These are phyloP conservation scores for Pelobates cultripes DNA, from an alignment of 2,797 vertebrate genomes.

Conservation along the genomic window DNA sequence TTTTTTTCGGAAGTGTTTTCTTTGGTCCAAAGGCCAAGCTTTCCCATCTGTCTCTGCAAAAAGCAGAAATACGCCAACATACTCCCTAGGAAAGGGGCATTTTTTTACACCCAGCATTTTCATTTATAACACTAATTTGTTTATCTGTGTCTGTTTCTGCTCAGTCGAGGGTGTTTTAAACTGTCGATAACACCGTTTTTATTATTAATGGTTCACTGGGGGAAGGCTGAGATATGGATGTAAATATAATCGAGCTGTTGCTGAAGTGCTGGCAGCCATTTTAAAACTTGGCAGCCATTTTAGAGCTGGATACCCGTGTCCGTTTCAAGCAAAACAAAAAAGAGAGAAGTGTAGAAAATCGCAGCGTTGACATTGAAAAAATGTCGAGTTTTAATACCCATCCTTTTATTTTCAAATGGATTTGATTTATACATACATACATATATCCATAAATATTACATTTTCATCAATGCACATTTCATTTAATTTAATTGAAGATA, in stretches of 20 bases:
- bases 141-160: slow-evolving; percentile 30
- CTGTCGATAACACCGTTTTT: slow-evolving; percentile 21
- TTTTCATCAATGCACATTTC: too few relatives aligned
- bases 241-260: slow-evolving; percentile 31
- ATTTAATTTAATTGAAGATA: too few relatives aligned
- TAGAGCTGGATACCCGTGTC: slow-evolving; percentile 81
- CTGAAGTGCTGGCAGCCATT: slow-evolving; percentile 87
- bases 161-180: slow-evolving; percentile 15
- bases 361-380: too few relatives aligned
- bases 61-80: slow-evolving; percentile 18
- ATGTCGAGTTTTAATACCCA: too few relatives aligned
- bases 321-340: slow-evolving; percentile 20
- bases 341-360: slow-evolving; percentile 54
- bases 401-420: too few relatives aligned
- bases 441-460: too few relatives aligned
- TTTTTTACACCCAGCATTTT: slow-evolving; percentile 7
- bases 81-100: slow-evolving; percentile 20
- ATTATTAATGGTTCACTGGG: slow-evolving; percentile 34
- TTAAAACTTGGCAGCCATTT: slow-evolving; percentile 97
- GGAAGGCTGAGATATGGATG: slow-evolving; percentile 19
- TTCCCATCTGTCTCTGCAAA: slow-evolving; percentile 38
- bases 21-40: slow-evolving; percentile 36
- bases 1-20: slow-evolving; percentile 16
- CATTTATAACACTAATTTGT: slow-evolving; percentile 33
- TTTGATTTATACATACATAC: too few relatives aligned